phyloP scores from a whole-genome alignment of 2,113 vertebrate species.

The Spea multiplicata region DNA sequence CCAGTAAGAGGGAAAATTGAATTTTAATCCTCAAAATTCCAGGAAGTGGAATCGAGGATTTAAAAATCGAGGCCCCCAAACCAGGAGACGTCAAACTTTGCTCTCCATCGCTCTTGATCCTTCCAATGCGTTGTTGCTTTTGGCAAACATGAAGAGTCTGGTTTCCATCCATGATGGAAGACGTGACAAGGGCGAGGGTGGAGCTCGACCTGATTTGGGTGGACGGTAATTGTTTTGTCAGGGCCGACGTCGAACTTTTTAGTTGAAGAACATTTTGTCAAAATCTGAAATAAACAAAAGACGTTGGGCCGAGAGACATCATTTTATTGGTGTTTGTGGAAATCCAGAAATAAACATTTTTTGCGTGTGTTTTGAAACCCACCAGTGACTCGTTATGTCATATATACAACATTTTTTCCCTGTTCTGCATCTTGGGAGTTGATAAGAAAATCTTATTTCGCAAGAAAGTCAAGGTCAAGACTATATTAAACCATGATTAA shows the following conservation, averaged over 20 bases:
- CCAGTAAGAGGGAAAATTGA: not conserved
- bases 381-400: conserved; percentile 4
- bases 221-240: not conserved
- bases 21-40: not conserved
- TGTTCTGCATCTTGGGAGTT: not conserved
- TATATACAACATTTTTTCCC: not conserved
- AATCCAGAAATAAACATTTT: not conserved
- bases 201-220: not conserved
- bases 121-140: not conserved
- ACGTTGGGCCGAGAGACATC: not conserved
- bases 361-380: not conserved
- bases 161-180: not conserved
- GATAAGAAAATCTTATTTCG: conserved; percentile 8
- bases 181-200: not conserved
- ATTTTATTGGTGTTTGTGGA: not conserved
- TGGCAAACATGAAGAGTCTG: not conserved
- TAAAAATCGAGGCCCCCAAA: not conserved
- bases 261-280: not conserved
- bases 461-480: conserved; percentile 7
- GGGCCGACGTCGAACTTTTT: not conserved
- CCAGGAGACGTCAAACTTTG: not conserved
- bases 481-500: conserved; percentile 7
- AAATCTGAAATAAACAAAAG: not conserved
- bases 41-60: not conserved
- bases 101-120: not conserved